Percentiles rank a stretch among this genome's conserved stretches.
Conservation (phyloP, 2,113 vertebrate species). For the Larimichthys crocea region DNA sequence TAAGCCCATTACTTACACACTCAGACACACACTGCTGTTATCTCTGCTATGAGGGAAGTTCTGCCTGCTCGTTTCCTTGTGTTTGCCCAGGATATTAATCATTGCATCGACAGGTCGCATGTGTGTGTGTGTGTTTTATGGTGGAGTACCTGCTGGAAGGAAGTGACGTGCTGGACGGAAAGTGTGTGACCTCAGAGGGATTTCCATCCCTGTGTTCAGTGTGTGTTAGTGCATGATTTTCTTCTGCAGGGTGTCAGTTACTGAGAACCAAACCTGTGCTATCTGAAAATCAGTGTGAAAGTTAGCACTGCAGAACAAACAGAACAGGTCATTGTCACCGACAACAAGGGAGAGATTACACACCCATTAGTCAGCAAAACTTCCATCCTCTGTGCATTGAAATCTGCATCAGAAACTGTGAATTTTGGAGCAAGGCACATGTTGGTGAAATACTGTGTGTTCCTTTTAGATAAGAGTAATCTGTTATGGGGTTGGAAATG, state of each 20-base stretch:
- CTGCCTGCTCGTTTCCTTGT: slow-evolving; percentile 64
- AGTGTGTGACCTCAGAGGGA: slow-evolving; percentile 46
- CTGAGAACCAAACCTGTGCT: slow-evolving; percentile 40
- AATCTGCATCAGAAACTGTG: neutral
- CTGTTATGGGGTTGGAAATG: neutral
- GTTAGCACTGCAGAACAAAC: slow-evolving; percentile 33
- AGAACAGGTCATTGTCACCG: slow-evolving; percentile 20
- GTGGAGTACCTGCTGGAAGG: slow-evolving; percentile 56
- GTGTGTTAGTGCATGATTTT: slow-evolving; percentile 19
- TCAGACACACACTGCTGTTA: slow-evolving; percentile 52
- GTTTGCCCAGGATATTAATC: slow-evolving; percentile 73
- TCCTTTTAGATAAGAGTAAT: neutral
- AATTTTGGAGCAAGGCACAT: neutral
- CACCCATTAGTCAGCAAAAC: neutral
- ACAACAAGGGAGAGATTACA: slow-evolving; percentile 7
- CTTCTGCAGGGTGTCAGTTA: slow-evolving; percentile 32
- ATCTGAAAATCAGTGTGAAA: slow-evolving; percentile 51
- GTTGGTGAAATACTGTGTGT: neutral
- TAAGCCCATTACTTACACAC: neutral
- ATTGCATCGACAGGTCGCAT: slow-evolving; percentile 48
- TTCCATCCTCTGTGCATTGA: neutral
- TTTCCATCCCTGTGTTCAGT: slow-evolving; percentile 32
- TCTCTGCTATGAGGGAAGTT: slow-evolving; percentile 61
- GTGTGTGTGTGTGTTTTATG: slow-evolving; percentile 32
- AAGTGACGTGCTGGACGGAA: slow-evolving; percentile 46